Percentiles rank a stretch among this genome's conserved stretches.
phyloP scores from a whole-genome alignment of 2,888 invertebrate genomes.

The Malthinus flaveolus region DNA sequence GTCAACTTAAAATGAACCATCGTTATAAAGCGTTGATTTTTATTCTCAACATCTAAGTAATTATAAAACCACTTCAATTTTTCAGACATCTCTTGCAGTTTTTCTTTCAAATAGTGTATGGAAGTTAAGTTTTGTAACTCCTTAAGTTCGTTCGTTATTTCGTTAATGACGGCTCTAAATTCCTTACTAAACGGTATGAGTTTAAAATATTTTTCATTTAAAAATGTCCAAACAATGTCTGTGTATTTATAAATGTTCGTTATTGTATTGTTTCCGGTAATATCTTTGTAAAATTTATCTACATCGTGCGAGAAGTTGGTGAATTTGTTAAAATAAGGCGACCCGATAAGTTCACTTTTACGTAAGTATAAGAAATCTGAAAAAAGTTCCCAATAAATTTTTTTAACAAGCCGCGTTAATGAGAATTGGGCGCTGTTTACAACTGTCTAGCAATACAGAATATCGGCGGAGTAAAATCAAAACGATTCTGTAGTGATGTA shows the following conservation, averaged over 20 bases:
- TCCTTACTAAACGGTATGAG: constrained; percentile 71
- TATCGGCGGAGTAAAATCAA: too few relatives aligned
- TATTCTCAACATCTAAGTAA: constrained; percentile 74
- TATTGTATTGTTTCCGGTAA: constrained; percentile 75
- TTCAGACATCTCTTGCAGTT: constrained; percentile 63
- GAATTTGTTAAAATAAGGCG: constrained; percentile 80
- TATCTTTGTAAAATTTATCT: constrained; percentile 77
- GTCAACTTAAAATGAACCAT: constrained; percentile 71
- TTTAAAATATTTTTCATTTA: constrained; percentile 69
- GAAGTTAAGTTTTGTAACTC: constrained; percentile 65
- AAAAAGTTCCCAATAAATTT: not conserved
- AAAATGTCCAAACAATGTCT: constrained; percentile 65
- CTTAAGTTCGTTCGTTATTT: constrained; percentile 65
- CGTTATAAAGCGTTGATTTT: constrained; percentile 65
- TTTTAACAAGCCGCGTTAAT: too few relatives aligned
- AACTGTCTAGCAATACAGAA: too few relatives aligned
- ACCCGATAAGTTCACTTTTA: constrained; percentile 76
- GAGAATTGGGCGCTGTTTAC: too few relatives aligned
- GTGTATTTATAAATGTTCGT: constrained; percentile 80
- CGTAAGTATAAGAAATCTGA: constrained; percentile 78
- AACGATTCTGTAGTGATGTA: too few relatives aligned
- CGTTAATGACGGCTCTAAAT: constrained; percentile 63
- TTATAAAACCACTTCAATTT: constrained; percentile 73
- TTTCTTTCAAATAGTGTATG: constrained; percentile 60
- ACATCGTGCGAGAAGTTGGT: constrained; percentile 80